A percentile compares a stretch with the other conserved stretches of the same genome.
Evolutionary conservation across 2,888 invertebrate species (phyloP).

Genomic region (Yponomeuta evonymella): DNA sequence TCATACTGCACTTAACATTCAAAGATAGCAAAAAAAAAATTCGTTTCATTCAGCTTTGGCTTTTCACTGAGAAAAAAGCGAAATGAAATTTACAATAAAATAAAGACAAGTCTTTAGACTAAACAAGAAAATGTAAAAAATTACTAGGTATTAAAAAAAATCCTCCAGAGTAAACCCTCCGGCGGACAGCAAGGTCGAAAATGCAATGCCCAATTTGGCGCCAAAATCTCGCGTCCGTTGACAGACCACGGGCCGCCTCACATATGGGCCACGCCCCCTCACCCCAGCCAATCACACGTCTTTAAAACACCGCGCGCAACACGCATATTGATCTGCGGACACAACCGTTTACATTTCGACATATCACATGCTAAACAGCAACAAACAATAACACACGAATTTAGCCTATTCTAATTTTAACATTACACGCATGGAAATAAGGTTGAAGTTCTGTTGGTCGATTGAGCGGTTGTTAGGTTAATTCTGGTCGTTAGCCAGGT

Average conservation of each 20-base stretch:
- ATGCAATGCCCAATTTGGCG: conserved; percentile 59
- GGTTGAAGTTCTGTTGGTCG: conserved; percentile 7
- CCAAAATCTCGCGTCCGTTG: conserved; percentile 55
- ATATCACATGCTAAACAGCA: conserved; percentile 74
- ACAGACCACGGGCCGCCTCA: conserved; percentile 55
- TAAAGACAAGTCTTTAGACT: conserved; percentile 16
- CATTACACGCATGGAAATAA: conserved; percentile 19
- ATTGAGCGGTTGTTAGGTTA: neutral
- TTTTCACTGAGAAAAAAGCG: too few species aligned
- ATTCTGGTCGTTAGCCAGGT: neutral
- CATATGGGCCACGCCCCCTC: conserved; percentile 65
- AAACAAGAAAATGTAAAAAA: conserved; percentile 25
- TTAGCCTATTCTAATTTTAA: conserved; percentile 27
- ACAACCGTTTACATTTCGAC: conserved; percentile 72
- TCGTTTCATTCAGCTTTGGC: too few species aligned
- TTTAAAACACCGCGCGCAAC: conserved; percentile 65
- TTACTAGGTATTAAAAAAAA: too few species aligned
- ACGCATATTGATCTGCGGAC: conserved; percentile 77
- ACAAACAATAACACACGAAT: conserved; percentile 68
- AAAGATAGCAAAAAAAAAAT: too few species aligned
- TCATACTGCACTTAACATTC: too few species aligned
- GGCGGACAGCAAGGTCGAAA: conserved; percentile 36
- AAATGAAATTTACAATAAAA: neutral
- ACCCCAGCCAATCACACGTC: conserved; percentile 67
- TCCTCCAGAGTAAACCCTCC: conserved; percentile 9